phyloP scores from a whole-genome alignment of 2,113 vertebrate species.

The Channa maculata region DNA sequence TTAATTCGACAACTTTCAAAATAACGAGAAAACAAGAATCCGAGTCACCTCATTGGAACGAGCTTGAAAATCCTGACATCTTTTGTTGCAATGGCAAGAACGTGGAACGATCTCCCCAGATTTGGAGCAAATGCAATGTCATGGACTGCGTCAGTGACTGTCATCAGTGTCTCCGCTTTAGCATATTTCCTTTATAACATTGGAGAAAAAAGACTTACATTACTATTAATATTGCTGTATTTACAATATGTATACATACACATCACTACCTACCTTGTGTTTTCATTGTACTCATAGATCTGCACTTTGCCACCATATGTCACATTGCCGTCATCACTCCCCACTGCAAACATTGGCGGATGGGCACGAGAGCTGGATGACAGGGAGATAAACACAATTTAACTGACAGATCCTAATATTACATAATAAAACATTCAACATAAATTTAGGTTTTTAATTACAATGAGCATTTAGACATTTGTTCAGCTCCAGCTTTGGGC shows the following conservation, averaged over 20 bases:
- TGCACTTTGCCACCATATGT: conserved; percentile 95
- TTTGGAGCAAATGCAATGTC: conserved; percentile 98
- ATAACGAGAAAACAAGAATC: neutral
- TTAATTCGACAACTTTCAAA: neutral
- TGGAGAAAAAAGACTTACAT: conserved; percentile 13
- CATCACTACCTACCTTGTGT: conserved; percentile 87
- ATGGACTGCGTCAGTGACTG: conserved; percentile 94
- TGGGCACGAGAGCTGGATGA: conserved; percentile 92
- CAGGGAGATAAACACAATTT: neutral
- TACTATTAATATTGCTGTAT: neutral
- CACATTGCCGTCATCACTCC: conserved; percentile 94
- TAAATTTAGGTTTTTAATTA: too few species aligned
- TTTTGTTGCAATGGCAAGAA: conserved; percentile 96
- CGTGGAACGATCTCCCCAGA: conserved; percentile 96
- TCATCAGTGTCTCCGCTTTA: conserved; percentile 97
- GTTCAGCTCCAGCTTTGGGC: too few species aligned
- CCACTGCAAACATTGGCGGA: conserved; percentile 96
- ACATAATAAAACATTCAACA: too few species aligned
- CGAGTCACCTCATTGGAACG: conserved; percentile 90
- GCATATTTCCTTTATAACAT: conserved; percentile 89
- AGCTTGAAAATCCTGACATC: conserved; percentile 97
- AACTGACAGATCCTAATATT: neutral
- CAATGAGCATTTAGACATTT: too few species aligned
- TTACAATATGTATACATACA: neutral
- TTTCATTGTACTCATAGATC: conserved; percentile 98